A percentile compares a stretch with the other conserved stretches of the same genome.
These are phyloP conservation scores for Vanacampus margaritifer DNA, from an alignment of 2,113 vertebrate species.

Conservation along the genomic window DNA sequence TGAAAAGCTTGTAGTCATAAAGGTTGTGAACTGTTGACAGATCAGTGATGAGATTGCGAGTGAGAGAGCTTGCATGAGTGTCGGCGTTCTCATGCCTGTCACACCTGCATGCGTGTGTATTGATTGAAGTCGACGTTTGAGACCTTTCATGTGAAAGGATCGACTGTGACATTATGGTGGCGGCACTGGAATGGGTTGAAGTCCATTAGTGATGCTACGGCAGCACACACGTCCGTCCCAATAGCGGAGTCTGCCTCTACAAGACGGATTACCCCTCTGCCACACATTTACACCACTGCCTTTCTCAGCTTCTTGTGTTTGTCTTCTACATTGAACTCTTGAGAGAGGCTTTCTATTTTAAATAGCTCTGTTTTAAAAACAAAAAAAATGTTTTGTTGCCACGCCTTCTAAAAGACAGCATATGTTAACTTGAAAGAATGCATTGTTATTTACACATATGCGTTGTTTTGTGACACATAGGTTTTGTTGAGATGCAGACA, in stretches of 20 bases:
- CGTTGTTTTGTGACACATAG: not conserved
- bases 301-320: not conserved
- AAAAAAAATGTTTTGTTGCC: too few relatives aligned
- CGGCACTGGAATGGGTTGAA: slow-evolving; percentile 26
- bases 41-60: slow-evolving; percentile 16
- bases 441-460: too few relatives aligned
- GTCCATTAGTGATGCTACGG: slow-evolving; percentile 55
- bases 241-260: not conserved
- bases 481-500: slow-evolving; percentile 10
- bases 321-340: not conserved
- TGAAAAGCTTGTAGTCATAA: slow-evolving; percentile 18
- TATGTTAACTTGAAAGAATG: too few relatives aligned
- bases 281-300: slow-evolving; percentile 17
- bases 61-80: not conserved
- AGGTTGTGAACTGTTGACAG: slow-evolving; percentile 27
- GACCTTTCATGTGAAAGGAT: slow-evolving; percentile 56
- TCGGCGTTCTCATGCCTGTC: not conserved
- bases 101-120: slow-evolving; percentile 33
- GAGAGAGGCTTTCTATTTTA: not conserved
- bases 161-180: slow-evolving; percentile 47
- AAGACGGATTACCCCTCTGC: slow-evolving; percentile 61
- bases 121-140: slow-evolving; percentile 54
- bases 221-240: slow-evolving; percentile 38
- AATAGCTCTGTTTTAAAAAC: too few relatives aligned
- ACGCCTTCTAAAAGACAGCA: too few relatives aligned